Evolutionary conservation across 2,113 vertebrate genomes (phyloP).

Genomic region (Centropus bengalensis): DNA sequence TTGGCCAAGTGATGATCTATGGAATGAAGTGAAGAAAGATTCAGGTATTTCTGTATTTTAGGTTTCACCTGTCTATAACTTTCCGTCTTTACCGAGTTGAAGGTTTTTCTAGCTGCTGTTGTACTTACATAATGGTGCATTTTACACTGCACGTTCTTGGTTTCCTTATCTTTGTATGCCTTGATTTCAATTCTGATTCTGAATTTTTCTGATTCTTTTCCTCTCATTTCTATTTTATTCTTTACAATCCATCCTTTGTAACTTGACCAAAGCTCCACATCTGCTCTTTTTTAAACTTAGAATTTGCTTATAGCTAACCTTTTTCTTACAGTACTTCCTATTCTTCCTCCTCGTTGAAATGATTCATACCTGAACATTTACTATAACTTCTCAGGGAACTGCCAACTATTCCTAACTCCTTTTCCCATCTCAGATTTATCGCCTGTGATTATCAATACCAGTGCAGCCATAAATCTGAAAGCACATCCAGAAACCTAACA

Average conservation of each 20-base stretch:
- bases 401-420: not conserved
- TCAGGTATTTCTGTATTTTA: not conserved
- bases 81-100: not conserved
- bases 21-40: not conserved
- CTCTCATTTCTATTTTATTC: not conserved
- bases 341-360: conserved; percentile 20
- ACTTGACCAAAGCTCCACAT: not conserved
- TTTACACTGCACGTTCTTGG: not conserved
- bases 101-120: not conserved
- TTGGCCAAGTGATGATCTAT: not conserved
- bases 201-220: not conserved
- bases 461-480: conserved; percentile 7
- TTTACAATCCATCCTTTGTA: not conserved
- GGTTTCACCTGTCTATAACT: not conserved
- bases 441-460: conserved; percentile 16
- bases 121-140: not conserved
- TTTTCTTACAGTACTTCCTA: not conserved
- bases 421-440: conserved; percentile 8
- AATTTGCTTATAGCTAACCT: not conserved
- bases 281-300: not conserved
- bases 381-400: conserved; percentile 9
- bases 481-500: conserved; percentile 14
- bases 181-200: not conserved
- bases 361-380: conserved; percentile 23
- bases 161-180: not conserved